These are phyloP conservation scores for Cirrhinus molitorella DNA, from an alignment of 2,797 vertebrate species.

Conservation along the genomic window DNA sequence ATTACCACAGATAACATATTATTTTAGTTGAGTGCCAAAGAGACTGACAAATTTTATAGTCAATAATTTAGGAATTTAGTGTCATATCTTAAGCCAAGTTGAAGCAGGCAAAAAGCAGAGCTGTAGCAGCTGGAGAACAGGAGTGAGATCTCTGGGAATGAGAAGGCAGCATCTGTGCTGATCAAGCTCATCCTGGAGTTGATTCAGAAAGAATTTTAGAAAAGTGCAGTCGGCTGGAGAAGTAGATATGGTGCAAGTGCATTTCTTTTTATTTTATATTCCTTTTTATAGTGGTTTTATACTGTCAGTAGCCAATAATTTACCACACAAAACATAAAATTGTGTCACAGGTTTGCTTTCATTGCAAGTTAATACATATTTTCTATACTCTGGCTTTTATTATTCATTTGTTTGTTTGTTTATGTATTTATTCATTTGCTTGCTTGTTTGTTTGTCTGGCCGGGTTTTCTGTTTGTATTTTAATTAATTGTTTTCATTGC, in stretches of 20 bases:
- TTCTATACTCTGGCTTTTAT: neutral
- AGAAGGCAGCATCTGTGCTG: slow-evolving; percentile 10
- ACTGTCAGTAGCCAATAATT: neutral
- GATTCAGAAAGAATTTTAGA: neutral
- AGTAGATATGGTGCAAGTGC: neutral
- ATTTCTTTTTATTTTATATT: neutral
- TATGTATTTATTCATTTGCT: neutral
- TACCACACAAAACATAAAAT: neutral
- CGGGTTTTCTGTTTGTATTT: too few relatives aligned
- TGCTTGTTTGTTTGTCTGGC: neutral
- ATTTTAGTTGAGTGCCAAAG: neutral
- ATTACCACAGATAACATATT: neutral
- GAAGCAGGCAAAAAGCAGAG: neutral
- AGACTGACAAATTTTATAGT: neutral
- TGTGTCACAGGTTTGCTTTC: neutral
- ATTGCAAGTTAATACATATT: neutral
- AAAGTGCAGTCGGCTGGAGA: neutral
- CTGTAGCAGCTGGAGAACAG: slow-evolving; percentile 1
- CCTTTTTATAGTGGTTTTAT: neutral
- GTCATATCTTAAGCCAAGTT: slow-evolving; percentile 1
- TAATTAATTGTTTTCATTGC: too few relatives aligned
- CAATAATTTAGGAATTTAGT: neutral
- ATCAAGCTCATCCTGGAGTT: neutral
- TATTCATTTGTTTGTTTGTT: neutral
- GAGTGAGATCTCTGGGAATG: slow-evolving; percentile 7